Evolutionary conservation across 2,113 vertebrate genomes (phyloP).

Genomic region (Notarius lentiginosus): DNA sequence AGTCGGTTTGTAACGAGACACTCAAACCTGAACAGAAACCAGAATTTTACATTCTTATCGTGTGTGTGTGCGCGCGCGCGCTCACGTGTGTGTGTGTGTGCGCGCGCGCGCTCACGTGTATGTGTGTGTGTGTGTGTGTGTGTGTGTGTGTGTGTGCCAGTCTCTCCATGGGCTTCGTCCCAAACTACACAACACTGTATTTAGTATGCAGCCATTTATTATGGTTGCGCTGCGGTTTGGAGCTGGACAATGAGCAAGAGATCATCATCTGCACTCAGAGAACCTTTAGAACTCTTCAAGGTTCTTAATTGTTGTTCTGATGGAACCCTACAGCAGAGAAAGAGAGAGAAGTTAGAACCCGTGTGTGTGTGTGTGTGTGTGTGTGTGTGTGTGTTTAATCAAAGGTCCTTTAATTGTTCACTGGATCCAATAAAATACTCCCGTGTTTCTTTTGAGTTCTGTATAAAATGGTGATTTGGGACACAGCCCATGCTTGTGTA

Average conservation of each 20-base stretch:
- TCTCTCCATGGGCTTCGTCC: not conserved
- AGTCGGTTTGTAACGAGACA: not conserved
- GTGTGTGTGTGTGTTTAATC: not conserved
- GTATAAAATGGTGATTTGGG: not conserved
- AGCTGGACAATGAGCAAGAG: not conserved
- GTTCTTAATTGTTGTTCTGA: not conserved
- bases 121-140: not conserved
- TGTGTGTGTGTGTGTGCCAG: not conserved
- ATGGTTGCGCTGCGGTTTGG: not conserved
- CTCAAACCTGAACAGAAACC: not conserved
- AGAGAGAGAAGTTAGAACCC: not conserved
- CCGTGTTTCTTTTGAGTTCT: not conserved
- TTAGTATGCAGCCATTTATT: not conserved
- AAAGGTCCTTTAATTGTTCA: not conserved
- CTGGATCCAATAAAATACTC: not conserved
- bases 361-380: not conserved
- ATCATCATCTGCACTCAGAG: not conserved
- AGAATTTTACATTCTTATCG: not conserved
- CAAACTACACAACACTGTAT: not conserved
- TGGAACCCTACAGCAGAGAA: not conserved
- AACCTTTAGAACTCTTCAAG: not conserved
- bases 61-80: not conserved
- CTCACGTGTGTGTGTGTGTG: not conserved
- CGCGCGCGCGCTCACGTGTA: too few relatives aligned
- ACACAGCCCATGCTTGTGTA: not conserved